Evolutionary conservation across 2,888 invertebrate species (phyloP), one percentile per base, ranked within the genome.

Genomic region (Apantesis nais): DNA sequence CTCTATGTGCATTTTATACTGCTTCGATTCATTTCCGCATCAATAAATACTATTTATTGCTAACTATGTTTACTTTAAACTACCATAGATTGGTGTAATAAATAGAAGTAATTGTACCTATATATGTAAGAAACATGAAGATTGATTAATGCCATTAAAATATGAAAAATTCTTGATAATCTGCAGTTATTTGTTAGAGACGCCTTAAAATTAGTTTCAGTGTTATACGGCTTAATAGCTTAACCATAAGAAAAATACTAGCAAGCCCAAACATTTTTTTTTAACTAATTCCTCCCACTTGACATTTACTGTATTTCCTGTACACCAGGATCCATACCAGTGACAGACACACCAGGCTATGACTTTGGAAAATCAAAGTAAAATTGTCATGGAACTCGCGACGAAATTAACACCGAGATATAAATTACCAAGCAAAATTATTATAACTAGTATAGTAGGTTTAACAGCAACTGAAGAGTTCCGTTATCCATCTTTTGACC

Each of bases 1-100:
- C 76, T 76, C 68, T 70, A 74, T 74, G 72, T 64, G 60, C 37
- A 72, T 78, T 77, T 79, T 79, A 79, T 77, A 72, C 70, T 29
- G 39, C 62, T 67, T 19, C 63, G 22, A 60, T 70, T 77, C 25
- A 72, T 73, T 77, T 74, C 62, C 68, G 70, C 62, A 63, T 66
- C 55, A 75, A 70, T 75, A 71, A 73, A 65, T 61, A 61, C 39
- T 52, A 52, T 66, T 68, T 71, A 64, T 29, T 41, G 12, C 14
- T 39, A 22, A 70, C 62, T 67, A 44, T 67, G 64, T 67, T 63
- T 67, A 65, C 41, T 71, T 63, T 64, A 48, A 22, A 39, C 14
- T 58, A 29, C 8, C 29, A 16, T 5, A 58, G 16, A 58, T 55
- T 55, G 12, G 29, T 7, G 16, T 12, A 29, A 29, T 58, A 58